Base-by-base conservation (phyloP, 2,888 invertebrate species). In the Limnephilus rhombicus region DNA sequence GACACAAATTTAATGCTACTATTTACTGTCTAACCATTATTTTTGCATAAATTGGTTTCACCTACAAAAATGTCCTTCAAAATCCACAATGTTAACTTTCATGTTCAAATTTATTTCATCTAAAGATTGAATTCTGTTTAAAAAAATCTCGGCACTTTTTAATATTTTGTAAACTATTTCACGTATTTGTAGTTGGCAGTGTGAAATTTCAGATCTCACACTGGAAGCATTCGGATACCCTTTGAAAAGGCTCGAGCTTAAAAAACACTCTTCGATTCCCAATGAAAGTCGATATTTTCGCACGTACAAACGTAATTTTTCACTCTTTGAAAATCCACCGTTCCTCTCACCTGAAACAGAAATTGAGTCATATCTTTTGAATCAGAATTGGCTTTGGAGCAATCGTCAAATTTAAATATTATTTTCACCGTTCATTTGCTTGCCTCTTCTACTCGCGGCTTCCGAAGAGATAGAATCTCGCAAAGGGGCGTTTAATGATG, bases 391-490 rank as follows among this genome's bases (percentile, higher is more conserved):
- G 85, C 41, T 90, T 90, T 83, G 37, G 68, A 90, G 90, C 68
- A 90, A 80, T 90, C 90, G 82, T 90, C 90, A 90, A 85, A 85
- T 90, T 90, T 90, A 80, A 91, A 87, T 87, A 91, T 87, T 80
- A 91, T 91, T 91, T 91, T 91, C 91, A 91, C 87, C 87, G 91
- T 91, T 91, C 87, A 91, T 91, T 91, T 91, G 81, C 37, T 45
- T 81, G 31, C 81, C 68, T 81, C 83, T 80, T 80, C 68, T 12
- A 80, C 41, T 90, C 85, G 24, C 41, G 85, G 24, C 37, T 49
- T 53, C 13, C 41, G 3, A 7, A 89, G n/a, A 29, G 29, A 13
- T 37, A 45, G 24, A 86, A 45, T 45, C 45, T 86, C 18, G 29
- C n/a, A 15, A 45, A 86, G 41, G 85, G 29, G 15, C 11, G 13